Conservation (phyloP, 2,113 vertebrate genomes). For the Piliocolobus tephrosceles region DNA sequence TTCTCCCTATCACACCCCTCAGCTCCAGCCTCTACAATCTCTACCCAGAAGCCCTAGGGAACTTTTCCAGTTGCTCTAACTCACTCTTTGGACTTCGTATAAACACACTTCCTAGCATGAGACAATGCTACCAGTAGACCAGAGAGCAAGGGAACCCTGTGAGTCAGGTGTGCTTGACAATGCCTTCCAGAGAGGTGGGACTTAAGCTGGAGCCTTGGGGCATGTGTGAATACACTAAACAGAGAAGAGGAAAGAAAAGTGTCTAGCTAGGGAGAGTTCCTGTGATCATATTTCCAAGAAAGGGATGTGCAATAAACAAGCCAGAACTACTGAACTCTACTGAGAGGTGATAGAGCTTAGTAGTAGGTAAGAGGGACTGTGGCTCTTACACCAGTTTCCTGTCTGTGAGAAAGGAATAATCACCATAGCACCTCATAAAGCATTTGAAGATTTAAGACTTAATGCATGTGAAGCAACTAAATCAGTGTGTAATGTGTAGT, state of each 20-base stretch:
- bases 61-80: neutral
- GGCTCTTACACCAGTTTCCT: neutral
- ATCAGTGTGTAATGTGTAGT: neutral
- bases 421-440: neutral
- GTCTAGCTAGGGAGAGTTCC: too few species aligned
- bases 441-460: neutral
- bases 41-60: neutral
- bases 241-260: neutral
- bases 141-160: neutral
- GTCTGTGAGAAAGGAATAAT: neutral
- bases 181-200: neutral
- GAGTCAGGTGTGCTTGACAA: neutral
- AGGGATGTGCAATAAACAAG: neutral
- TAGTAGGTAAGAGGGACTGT: neutral
- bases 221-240: neutral
- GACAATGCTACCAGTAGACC: neutral
- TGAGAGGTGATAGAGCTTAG: neutral
- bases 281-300: neutral
- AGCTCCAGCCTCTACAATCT: neutral
- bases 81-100: neutral
- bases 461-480: neutral
- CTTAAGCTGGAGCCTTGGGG: neutral
- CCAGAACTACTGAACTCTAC: neutral
- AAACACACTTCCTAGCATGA: neutral
- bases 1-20: too few species aligned